These are phyloP conservation scores for Phrynosoma blainvillii DNA, from an alignment of 2,113 vertebrate genomes.

Conservation along the genomic window DNA sequence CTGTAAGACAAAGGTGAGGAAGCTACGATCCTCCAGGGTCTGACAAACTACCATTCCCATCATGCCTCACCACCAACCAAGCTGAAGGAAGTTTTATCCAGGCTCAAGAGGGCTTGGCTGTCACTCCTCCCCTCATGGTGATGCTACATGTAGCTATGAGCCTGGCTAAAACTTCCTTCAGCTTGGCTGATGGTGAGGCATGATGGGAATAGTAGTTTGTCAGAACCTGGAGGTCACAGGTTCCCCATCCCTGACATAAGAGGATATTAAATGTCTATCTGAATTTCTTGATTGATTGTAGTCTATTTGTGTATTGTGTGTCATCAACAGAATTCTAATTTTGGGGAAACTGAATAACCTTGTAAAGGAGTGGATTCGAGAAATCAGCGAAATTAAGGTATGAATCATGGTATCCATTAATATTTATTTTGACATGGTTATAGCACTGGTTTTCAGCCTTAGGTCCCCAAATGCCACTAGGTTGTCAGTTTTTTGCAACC, in stretches of 20 bases:
- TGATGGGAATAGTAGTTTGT: too few species aligned
- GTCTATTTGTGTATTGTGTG: constrained; percentile 44
- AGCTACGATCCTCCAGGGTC: too few species aligned
- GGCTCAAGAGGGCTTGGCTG: too few species aligned
- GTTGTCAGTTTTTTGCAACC: background rate
- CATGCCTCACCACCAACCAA: too few species aligned
- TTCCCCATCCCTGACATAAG: background rate
- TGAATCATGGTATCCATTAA: constrained; percentile 6
- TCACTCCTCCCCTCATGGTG: too few species aligned
- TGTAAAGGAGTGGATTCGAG: constrained; percentile 90
- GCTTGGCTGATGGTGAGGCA: too few species aligned
- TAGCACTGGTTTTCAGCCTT: background rate
- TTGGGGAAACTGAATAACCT: constrained; percentile 88
- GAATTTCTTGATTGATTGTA: background rate
- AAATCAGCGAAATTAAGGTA: constrained; percentile 91
- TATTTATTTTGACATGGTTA: background rate
- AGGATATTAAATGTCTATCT: background rate
- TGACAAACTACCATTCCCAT: too few species aligned
- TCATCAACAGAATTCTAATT: constrained; percentile 85
- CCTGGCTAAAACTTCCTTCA: too few species aligned
- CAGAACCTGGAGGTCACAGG: background rate
- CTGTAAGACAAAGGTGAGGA: too few species aligned
- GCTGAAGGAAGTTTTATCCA: too few species aligned
- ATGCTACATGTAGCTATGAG: too few species aligned
- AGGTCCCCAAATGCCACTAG: background rate